A percentile compares a stretch with the other conserved stretches of the same genome.
phyloP scores from a whole-genome alignment of 2,797 vertebrate genomes.

The Huso huso region DNA sequence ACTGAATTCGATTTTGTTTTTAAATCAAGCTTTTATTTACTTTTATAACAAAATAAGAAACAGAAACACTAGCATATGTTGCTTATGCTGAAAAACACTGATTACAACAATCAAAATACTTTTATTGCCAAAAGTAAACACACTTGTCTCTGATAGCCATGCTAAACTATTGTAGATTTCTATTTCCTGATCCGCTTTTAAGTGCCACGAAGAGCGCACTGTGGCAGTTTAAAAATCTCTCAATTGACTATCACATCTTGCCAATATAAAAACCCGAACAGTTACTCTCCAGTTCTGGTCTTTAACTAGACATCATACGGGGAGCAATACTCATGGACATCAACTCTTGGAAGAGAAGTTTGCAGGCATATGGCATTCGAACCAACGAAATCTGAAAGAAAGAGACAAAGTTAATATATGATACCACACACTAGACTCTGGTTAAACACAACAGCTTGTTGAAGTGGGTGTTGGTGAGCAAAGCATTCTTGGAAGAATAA shows the following conservation, averaged over 20 bases:
- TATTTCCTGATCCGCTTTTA: background rate
- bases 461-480: too few species aligned
- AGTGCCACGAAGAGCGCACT: background rate
- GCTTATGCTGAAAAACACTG: conserved; percentile 20
- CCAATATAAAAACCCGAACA: too few species aligned
- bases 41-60: conserved; percentile 30
- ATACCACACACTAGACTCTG: too few species aligned
- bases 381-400: conserved; percentile 93
- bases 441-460: too few species aligned
- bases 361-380: conserved; percentile 94
- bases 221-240: too few species aligned
- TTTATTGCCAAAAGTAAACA: conserved; percentile 1
- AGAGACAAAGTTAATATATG: conserved; percentile 13
- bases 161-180: background rate
- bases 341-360: conserved; percentile 92
- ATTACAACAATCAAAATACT: conserved; percentile 8
- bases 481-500: too few species aligned
- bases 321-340: conserved; percentile 99
- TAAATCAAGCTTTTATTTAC: conserved; percentile 33
- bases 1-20: too few species aligned
- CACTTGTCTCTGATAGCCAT: background rate
- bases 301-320: conserved; percentile 87
- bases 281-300: too few species aligned
- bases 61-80: background rate
- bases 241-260: background rate